Conservation (phyloP, 2,888 invertebrate genomes). For the Phortica magna region DNA sequence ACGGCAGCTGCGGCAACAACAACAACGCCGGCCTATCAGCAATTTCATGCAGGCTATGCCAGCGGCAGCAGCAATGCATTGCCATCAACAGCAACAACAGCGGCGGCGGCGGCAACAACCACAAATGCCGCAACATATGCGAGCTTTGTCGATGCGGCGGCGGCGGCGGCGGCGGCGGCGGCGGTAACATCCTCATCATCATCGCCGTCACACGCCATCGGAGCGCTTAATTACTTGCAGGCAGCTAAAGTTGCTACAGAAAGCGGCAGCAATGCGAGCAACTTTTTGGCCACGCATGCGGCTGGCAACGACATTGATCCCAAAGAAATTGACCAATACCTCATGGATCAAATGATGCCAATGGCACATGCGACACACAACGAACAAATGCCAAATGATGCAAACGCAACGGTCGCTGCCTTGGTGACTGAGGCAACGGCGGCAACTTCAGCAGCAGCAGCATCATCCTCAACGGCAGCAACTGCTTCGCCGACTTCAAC, state of each 20-base stretch:
- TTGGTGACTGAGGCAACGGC: slow-evolving; percentile 24
- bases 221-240: slow-evolving; percentile 75
- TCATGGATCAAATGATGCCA: slow-evolving; percentile 76
- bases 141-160: slow-evolving; percentile 34
- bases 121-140: slow-evolving; percentile 42
- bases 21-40: slow-evolving; percentile 23
- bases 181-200: slow-evolving; percentile 42
- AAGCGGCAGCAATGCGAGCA: slow-evolving; percentile 38
- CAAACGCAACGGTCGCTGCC: slow-evolving; percentile 19
- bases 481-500: slow-evolving; percentile 19
- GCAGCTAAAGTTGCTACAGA: slow-evolving; percentile 44
- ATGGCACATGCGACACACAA: slow-evolving; percentile 54
- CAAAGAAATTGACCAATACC: slow-evolving; percentile 78
- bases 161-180: slow-evolving; percentile 38
- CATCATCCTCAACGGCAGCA: slow-evolving; percentile 32
- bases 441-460: slow-evolving; percentile 12
- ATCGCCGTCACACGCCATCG: slow-evolving; percentile 72
- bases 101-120: slow-evolving; percentile 33
- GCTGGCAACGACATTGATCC: slow-evolving; percentile 71
- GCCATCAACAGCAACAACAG: slow-evolving; percentile 15
- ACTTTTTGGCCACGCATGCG: slow-evolving; percentile 29
- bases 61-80: slow-evolving; percentile 18
- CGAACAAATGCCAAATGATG: slow-evolving; percentile 37
- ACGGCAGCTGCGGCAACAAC: slow-evolving; percentile 26
- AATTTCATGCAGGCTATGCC: slow-evolving; percentile 5